Percentiles rank a stretch among this genome's conserved stretches.
phyloP scores from a whole-genome alignment of 2,113 vertebrate genomes.

The Cyanistes caeruleus region DNA sequence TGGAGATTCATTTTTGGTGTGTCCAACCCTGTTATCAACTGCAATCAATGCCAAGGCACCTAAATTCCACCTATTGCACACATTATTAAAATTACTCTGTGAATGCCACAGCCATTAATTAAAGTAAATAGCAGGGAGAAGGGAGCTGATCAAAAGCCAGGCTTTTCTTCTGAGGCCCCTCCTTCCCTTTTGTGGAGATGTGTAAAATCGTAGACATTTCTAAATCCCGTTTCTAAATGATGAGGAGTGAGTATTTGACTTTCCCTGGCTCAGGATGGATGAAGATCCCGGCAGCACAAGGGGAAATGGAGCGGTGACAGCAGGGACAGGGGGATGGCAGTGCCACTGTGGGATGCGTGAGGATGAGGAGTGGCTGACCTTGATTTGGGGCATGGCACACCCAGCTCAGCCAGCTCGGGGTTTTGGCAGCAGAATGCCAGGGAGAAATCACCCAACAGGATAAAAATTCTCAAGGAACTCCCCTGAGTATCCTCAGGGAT shows the following conservation, averaged over 20 bases:
- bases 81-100: not conserved
- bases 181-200: not conserved
- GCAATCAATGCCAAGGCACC: not conserved
- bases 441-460: not conserved
- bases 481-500: too few species aligned
- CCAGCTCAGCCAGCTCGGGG: not conserved
- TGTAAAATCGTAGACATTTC: not conserved
- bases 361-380: not conserved
- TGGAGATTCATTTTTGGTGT: not conserved
- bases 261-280: fast-evolving
- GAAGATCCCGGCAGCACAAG: fast-evolving
- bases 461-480: not conserved
- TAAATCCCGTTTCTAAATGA: not conserved
- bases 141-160: not conserved
- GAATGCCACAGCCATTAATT: not conserved
- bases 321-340: not conserved
- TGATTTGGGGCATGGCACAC: fast-evolving
- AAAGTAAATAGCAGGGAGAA: not conserved
- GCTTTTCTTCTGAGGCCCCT: not conserved
- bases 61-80: not conserved
- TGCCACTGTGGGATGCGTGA: fast-evolving
- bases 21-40: conserved; percentile 4
- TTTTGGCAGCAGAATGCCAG: not conserved
- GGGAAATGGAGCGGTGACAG: not conserved
- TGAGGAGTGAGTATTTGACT: fast-evolving